Evolutionary conservation across 2,888 invertebrate genomes (phyloP), one percentile per base, ranked within the genome.

Genomic region (Drosophila subsilvestris): DNA sequence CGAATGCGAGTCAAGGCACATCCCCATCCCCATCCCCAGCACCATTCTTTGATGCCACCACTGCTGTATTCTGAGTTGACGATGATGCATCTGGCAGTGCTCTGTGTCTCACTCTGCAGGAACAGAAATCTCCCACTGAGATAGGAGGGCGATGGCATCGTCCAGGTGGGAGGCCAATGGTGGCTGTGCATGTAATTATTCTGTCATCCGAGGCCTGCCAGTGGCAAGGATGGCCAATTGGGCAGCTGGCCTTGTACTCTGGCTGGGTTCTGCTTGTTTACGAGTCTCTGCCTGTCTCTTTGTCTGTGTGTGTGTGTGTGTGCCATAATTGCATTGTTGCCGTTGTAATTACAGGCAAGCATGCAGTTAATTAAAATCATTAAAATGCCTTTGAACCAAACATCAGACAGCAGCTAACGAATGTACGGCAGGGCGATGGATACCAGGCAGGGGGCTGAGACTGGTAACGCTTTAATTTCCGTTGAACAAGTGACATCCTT

Each of bases 291-390:
- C 32, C 37, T 37, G 14, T 6, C 37, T 37, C 27, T 29, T 0
- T 32, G 32, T 12, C 4, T 12, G 4, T 32, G 37, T 37, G 37
- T 37, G 37, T 37, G 66, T 66, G 57, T 48, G 69, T 69, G 57
- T 42, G 47, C 42, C 88, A 88, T 83, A 88, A 83, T 83, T 86
- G 82, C 82, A 83, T 83, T 83, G 88, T 80, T 88, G 86, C 81
- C 78, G 61, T 63, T 88, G 88, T 83, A 83, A 83, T 83, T 83
- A 88, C 84, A 68, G 69, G 69, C 86, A 83, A 83, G 88, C 82
- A 88, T 83, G 82, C 82, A 83, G 82, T 83, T 83, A 83, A 83
- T 83, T 83, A 83, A 83, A 83, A 88, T 88, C 82, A 83, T 83
- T 83, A 86, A 83, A 83, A 88, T 83, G 68, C 86, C 86, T 86